A percentile compares a stretch with the other conserved stretches of the same genome.
phyloP scores from a whole-genome alignment of 2,888 invertebrate genomes.

The Dichetophora obliterata region DNA sequence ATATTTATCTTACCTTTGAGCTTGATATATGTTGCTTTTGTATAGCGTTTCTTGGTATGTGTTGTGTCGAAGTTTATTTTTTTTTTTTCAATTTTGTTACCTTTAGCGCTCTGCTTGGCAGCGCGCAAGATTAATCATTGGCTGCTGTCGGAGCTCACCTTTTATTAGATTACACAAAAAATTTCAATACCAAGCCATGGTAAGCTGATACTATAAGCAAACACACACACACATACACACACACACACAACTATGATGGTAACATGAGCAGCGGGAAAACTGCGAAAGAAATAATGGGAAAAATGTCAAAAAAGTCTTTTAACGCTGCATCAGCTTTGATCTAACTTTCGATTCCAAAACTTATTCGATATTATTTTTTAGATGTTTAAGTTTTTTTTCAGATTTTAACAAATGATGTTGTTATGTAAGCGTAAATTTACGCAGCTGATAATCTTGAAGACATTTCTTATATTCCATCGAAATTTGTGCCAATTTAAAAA shows the following conservation, averaged over 20 bases:
- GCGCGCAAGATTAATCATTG: conserved; percentile 56
- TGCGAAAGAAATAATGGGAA: neutral
- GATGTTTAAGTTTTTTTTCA: conserved; percentile 31
- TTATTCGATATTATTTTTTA: neutral
- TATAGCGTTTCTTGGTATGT: neutral
- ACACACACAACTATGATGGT: too few relatives aligned
- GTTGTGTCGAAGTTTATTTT: neutral
- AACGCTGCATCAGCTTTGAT: neutral
- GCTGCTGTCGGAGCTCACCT: neutral
- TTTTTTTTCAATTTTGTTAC: neutral
- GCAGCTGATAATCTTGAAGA: conserved; percentile 49
- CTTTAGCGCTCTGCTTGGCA: neutral
- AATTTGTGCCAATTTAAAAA: too few relatives aligned
- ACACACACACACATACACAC: neutral
- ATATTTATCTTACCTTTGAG: conserved; percentile 27
- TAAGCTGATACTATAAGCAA: neutral
- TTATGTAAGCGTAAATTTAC: conserved; percentile 57
- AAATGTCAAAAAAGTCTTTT: neutral
- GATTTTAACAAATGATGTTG: conserved; percentile 61
- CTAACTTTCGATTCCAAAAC: neutral
- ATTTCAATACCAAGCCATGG: conserved; percentile 56
- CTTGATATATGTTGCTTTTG: neutral
- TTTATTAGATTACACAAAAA: neutral
- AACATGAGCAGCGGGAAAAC: too few relatives aligned
- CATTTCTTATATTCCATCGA: neutral